Evolutionary conservation across 2,888 invertebrate genomes (phyloP), one percentile per base, ranked within the genome.

Genomic region (Andrena hattorfiana): DNA sequence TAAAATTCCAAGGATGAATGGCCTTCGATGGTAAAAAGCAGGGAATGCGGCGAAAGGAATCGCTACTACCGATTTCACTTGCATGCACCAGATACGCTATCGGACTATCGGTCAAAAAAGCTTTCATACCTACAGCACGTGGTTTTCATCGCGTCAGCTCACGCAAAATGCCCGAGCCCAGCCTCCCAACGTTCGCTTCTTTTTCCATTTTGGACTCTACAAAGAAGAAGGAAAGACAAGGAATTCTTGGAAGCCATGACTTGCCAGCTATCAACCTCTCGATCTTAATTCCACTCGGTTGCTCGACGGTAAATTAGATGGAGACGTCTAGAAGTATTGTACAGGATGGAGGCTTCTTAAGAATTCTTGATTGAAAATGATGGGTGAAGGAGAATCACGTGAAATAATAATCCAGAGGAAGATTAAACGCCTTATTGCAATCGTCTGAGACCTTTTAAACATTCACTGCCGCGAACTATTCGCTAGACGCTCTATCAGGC

Each of bases 161-260:
- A 26, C 26, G 13, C 23, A 10, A 56, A 56, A 56, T 13, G 23
- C 10, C 26, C 0, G 56, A 0, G 23, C 13, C 10, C 56, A 23
- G 56, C 56, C 23, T 23, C 48, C 10, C 23, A 2, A 3, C 67
- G 68, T 23, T 16, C 30, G 20, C 13, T n/a, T 23, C 54, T 13
- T 59, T 70, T 56, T 59, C 42, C 60, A 2, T 48, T 49, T 49
- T 49, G 20, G n/a, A 42, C 23, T 10, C 48, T 59, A 16, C 23
- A 26, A 62, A 32, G 60, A 6, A 23, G 42, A 5, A 71, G 62
- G 59, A 23, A 23, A 49, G 71, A 62, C 60, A 16, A 20, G 23
- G 62, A 71, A 62, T 71, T 71, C 62, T 30, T 48, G 49, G 71
- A 71, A 71, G 32, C 49, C 32, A 30, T 49, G 62, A 71, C 30